Evolutionary conservation across 2,113 vertebrate species (phyloP).

Genomic region (Penelope pileata): DNA sequence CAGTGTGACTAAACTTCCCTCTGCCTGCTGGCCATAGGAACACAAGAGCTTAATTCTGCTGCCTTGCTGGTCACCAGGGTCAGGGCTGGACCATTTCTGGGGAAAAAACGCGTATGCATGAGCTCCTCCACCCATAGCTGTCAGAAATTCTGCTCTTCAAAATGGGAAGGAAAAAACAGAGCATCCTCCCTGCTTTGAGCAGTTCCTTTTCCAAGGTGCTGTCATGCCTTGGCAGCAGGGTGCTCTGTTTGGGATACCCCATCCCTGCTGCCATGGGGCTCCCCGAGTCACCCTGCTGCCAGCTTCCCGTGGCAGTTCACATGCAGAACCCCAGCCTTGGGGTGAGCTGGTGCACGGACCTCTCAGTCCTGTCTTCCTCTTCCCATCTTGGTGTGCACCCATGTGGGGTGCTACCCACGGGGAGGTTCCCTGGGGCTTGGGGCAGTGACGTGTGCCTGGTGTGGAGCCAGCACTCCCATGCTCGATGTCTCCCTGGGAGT

Average conservation of each 20-base stretch:
- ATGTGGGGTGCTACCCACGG: accelerated
- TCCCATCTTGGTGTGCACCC: accelerated
- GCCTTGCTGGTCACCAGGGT: background rate
- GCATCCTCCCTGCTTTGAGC: background rate
- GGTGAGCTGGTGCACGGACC: accelerated
- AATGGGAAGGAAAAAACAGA: background rate
- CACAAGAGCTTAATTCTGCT: background rate
- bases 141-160: background rate
- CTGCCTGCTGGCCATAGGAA: background rate
- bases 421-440: accelerated
- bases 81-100: background rate
- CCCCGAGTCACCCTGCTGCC: accelerated
- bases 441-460: accelerated
- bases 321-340: accelerated
- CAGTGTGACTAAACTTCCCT: background rate
- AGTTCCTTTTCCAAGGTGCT: background rate
- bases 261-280: background rate
- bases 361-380: accelerated
- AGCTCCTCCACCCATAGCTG: background rate
- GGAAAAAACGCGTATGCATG: background rate
- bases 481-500: background rate
- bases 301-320: accelerated
- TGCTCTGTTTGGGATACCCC: background rate
- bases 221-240: background rate
- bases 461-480: accelerated